Evolutionary conservation across 1,140 invertebrate genomes (phyloP).

Genomic region (Proales similis): DNA sequence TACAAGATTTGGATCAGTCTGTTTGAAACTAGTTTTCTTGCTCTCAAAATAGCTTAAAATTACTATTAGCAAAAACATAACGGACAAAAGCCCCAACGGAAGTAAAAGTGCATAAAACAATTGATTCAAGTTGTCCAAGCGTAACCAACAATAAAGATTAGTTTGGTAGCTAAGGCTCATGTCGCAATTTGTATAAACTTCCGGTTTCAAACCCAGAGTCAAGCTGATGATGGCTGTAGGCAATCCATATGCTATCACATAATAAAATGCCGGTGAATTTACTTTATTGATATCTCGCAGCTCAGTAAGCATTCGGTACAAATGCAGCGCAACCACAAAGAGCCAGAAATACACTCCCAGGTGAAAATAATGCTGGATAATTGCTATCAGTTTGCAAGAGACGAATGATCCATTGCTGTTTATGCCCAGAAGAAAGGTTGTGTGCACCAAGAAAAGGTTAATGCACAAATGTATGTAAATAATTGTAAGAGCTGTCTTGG

Average conservation of each 20-base stretch:
- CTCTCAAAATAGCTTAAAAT: conserved; percentile 9
- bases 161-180: conserved; percentile 21
- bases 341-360: conserved; percentile 80
- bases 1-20: conserved; percentile 22
- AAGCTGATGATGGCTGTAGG: conserved; percentile 25
- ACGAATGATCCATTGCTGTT: conserved; percentile 55
- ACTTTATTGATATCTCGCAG: conserved; percentile 85
- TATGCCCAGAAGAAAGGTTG: conserved; percentile 68
- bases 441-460: conserved; percentile 73
- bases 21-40: conserved; percentile 25
- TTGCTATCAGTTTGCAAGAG: conserved; percentile 76
- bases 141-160: conserved; percentile 32
- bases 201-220: conserved; percentile 25
- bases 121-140: conserved; percentile 17
- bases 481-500: conserved; percentile 70
- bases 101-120: conserved; percentile 11
- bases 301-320: conserved; percentile 87
- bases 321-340: conserved; percentile 78
- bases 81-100: conserved; percentile 1
- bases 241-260: conserved; percentile 80
- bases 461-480: conserved; percentile 86
- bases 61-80: background rate
- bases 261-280: conserved; percentile 87
- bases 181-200: conserved; percentile 33
- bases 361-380: conserved; percentile 85